Percentiles rank a stretch among this genome's conserved stretches.
These are phyloP conservation scores for Tetramorium parvispinum DNA, from an alignment of 1,140 invertebrate genomes.

Conservation along the genomic window DNA sequence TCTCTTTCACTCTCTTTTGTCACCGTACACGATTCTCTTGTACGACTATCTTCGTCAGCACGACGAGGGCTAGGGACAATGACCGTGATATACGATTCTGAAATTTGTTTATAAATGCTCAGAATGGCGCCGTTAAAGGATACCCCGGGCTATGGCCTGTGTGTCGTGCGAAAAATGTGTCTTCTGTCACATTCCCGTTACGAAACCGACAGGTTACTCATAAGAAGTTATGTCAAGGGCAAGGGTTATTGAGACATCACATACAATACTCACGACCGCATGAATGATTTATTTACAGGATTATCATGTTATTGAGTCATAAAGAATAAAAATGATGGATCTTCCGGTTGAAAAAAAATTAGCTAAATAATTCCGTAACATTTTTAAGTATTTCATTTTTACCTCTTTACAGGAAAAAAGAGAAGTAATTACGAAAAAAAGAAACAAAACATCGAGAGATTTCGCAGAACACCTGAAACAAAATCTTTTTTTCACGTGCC, in stretches of 20 bases:
- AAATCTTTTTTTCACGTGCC: not conserved
- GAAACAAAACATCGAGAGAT: not conserved
- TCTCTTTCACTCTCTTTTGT: conserved; percentile 65
- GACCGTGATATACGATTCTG: conserved; percentile 79
- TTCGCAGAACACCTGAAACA: not conserved
- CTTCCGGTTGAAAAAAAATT: not conserved
- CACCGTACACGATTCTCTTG: conserved; percentile 67
- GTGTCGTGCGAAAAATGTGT: conserved; percentile 41
- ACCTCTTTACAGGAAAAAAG: not conserved
- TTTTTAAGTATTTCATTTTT: not conserved
- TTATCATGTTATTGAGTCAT: not conserved
- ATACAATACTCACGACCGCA: not conserved
- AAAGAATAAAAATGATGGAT: too few species aligned
- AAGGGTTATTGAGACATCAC: conserved; percentile 60
- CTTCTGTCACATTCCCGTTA: conserved; percentile 29
- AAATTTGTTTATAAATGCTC: conserved; percentile 79
- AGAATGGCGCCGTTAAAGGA: conserved; percentile 64
- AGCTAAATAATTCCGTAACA: not conserved
- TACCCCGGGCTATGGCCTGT: conserved; percentile 37
- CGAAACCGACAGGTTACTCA: conserved; percentile 59
- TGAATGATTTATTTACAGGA: not conserved
- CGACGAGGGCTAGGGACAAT: conserved; percentile 70
- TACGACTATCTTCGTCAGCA: conserved; percentile 50
- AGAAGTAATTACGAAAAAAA: not conserved
- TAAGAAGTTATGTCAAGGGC: conserved; percentile 46